phyloP scores from a whole-genome alignment of 2,797 vertebrate genomes.

The Aphelocoma californica region DNA sequence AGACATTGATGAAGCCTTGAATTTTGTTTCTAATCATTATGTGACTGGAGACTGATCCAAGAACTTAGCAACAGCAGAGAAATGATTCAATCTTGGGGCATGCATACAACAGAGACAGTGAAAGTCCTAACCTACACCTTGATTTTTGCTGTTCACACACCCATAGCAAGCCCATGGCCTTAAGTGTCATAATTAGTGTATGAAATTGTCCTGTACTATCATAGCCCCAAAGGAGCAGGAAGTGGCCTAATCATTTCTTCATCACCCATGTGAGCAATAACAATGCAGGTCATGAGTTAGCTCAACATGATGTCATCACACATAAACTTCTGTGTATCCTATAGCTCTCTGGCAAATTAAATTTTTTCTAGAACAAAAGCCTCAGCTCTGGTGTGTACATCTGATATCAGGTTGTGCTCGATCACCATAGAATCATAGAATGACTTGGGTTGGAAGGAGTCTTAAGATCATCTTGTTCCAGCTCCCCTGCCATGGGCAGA shows the following conservation, averaged over 20 bases:
- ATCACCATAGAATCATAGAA: neutral
- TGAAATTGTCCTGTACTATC: neutral
- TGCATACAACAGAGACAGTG: neutral
- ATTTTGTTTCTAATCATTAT: neutral
- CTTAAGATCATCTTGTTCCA: neutral
- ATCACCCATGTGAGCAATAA: neutral
- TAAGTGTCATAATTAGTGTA: neutral
- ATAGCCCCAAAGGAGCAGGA: neutral
- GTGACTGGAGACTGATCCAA: neutral
- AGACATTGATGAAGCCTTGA: neutral
- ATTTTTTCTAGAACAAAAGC: neutral
- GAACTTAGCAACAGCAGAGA: neutral
- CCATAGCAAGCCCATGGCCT: neutral
- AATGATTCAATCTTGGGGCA: neutral
- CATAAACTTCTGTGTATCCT: neutral
- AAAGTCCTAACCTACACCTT: neutral
- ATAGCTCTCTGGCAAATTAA: neutral
- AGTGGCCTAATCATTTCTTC: neutral
- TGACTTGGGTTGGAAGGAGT: neutral
- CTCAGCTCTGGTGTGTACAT: neutral
- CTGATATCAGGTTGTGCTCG: neutral
- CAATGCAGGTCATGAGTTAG: neutral
- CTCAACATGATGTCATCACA: fast-evolving
- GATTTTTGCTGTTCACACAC: neutral
- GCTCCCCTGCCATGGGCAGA: too few species aligned